Base-by-base conservation (phyloP, 2,113 vertebrate species). In the Polyodon spathula region DNA sequence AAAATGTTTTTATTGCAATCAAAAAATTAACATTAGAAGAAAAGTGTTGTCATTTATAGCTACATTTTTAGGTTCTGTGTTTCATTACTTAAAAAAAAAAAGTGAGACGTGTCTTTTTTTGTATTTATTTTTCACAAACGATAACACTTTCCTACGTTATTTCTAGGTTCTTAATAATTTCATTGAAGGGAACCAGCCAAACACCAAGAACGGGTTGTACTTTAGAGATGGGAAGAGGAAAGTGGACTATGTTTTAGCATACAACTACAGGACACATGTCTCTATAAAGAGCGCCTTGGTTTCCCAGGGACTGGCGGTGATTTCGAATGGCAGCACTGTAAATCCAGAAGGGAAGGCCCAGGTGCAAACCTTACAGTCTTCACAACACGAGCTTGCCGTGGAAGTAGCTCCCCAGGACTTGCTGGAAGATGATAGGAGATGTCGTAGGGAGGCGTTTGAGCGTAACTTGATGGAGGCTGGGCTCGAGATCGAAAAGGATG, bases 361-460 rank as follows among this genome's bases (percentile, higher is more conserved):
- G 1, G 17, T 71, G 1, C 79, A 69, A 16, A 8, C 64, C 56
- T 62, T 62, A 70, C 4, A 0, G 76, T 72, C 62, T 8, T 43
- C 70, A 27, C 64, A 71, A 37, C 71, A 60, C 2, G 80, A 76
- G 5, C 63, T 8, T 3, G 75, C 70, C 43, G 48, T 78, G 0
- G 81, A 87, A 2, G 61, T 81, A n/a, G 65, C 71, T 41, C 81
- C 80, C 0, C 76, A 76, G 0, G 91, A 92, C 0, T 56, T 72
- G 11, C 76, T 88, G 65, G 91, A 96, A 54, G 88, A 87, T 68
- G 86, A 92, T 68, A 90, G 81, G 72, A 81, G 63, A 56, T 62
- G 88, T 56, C 94, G 94, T 67, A 82, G 96, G 58, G 87, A 95
- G 41, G 94, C 97, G 66, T 99, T 96, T 2, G 96, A 99, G 57